A percentile compares a stretch with the other conserved stretches of the same genome.
phyloP scores from a whole-genome alignment of 2,113 vertebrate genomes.

The Pluvianellus socialis region DNA sequence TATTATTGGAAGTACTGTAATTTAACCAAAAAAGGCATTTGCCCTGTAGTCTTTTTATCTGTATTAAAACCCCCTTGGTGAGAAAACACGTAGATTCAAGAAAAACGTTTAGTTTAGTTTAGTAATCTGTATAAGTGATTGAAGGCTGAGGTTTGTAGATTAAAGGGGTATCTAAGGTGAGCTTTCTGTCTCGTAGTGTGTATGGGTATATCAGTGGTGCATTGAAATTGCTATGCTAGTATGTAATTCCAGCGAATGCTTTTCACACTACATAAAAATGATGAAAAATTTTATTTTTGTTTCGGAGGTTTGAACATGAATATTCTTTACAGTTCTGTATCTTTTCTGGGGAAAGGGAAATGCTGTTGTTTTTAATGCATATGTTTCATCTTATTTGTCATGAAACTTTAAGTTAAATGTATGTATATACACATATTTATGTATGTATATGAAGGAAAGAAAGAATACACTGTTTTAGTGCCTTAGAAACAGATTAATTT shows the following conservation, averaged over 20 bases:
- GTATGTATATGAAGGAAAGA: neutral
- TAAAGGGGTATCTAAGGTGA: neutral
- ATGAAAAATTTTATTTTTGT: neutral
- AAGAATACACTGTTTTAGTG: neutral
- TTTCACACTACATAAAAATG: neutral
- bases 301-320: neutral
- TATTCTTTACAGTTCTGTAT: neutral
- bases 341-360: neutral
- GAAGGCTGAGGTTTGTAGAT: neutral
- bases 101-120: neutral
- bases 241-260: neutral
- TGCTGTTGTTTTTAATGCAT: neutral
- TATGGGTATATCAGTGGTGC: neutral
- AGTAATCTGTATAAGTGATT: neutral
- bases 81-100: neutral
- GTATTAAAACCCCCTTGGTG: neutral
- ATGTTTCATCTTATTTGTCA: neutral
- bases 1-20: neutral
- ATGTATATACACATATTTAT: rapidly evolving
- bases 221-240: neutral
- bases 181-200: neutral
- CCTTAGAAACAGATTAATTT: neutral
- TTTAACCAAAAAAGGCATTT: neutral
- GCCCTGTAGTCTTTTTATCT: neutral
- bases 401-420: neutral